Conservation (phyloP, 2,113 vertebrate species). For the Macroglossus sobrinus region DNA sequence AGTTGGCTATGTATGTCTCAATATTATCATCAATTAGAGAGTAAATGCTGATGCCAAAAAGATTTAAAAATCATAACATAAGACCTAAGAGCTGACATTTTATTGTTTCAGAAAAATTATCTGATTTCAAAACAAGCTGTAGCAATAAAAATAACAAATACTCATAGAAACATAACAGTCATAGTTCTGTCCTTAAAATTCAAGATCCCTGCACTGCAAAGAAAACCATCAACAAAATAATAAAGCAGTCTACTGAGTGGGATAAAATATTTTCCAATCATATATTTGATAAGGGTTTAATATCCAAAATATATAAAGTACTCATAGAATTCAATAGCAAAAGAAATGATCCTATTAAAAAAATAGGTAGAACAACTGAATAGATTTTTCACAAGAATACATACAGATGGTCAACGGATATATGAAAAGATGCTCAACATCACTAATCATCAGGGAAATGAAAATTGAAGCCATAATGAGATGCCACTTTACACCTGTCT, state of each 20-base stretch:
- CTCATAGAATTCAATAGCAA: background rate
- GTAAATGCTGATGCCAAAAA: background rate
- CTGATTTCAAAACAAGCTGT: constrained; percentile 14
- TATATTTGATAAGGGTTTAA: background rate
- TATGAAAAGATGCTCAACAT: background rate
- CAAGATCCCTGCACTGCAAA: background rate
- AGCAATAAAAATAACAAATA: background rate
- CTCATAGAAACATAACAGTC: background rate
- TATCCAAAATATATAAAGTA: background rate
- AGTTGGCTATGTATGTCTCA: background rate
- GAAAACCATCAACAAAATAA: background rate
- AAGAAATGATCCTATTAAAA: background rate
- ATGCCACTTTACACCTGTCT: background rate
- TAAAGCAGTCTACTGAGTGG: background rate
- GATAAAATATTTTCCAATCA: background rate
- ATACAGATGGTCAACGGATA: background rate
- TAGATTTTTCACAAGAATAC: background rate
- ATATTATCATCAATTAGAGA: background rate
- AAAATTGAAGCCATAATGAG: background rate
- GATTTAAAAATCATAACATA: background rate
- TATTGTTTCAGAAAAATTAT: background rate
- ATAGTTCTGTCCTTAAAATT: background rate
- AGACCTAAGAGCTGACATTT: background rate
- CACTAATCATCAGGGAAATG: background rate
- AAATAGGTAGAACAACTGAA: background rate